Base-by-base conservation (phyloP, 1,140 invertebrate genomes). In the Heliconius melpomene region DNA sequence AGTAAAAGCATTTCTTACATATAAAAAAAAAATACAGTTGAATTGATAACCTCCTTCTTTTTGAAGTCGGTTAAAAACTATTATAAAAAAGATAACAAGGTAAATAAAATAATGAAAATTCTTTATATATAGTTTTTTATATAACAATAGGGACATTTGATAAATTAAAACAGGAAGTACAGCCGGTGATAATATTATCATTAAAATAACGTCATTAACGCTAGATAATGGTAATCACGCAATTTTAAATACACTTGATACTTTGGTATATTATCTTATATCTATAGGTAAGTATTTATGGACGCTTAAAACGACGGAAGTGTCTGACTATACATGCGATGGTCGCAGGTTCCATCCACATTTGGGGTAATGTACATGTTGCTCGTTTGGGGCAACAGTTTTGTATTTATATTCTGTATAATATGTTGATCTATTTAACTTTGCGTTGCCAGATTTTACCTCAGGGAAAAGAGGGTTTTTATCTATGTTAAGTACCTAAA, bases 101-200 rank as follows among this genome's bases (percentile, higher is more conserved):
- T 2, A 3, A 23, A 57, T 32, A 32, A 23, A n/a, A 20, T 57
- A 3, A 2, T 9, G 7, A 54, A 20, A 54, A 52, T 52, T n/a
- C 52, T 54, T 18, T 7, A 54, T 50, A 54, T 50, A n/a, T 23
- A n/a, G n/a, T 57, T 20, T 7, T 7, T 57, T 7, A 57, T 23
- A n/a, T n/a, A 57, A 57, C 18, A n/a, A 23, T 57, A 57, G 54
- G 1, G 54, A 3, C 20, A 23, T 57, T 57, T 23, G 7, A 29
- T 66, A 66, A 66, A n/a, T n/a, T 57, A 26, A 60, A 26, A 66
- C 57, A 66, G 57, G 57, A 66, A 66, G 23, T 66, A 66, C 7
- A 29, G 23, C 3, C 0, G n/a, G 3, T 0, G 11, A 26, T 66
- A 66, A 26, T 66, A 11, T 26, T 66, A 66, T 66, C 23, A 57